phyloP scores from a whole-genome alignment of 2,797 vertebrate genomes.

The Lophotriccus pileatus region DNA sequence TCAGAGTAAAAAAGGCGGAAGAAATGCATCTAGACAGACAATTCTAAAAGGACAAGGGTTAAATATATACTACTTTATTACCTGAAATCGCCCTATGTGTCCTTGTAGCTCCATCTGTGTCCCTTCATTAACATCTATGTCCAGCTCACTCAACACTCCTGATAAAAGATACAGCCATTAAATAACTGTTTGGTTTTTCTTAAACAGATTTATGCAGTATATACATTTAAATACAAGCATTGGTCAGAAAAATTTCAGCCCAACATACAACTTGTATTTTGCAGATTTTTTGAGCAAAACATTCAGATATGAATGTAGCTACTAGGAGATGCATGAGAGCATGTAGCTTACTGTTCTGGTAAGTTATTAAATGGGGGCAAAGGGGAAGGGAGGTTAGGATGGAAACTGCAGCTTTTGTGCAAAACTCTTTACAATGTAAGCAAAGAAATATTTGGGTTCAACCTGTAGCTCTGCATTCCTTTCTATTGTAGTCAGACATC shows the following conservation, averaged over 20 bases:
- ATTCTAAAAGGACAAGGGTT: background rate
- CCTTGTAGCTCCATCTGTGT: conserved; percentile 90
- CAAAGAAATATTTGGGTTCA: background rate
- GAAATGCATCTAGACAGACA: background rate
- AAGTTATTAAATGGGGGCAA: background rate
- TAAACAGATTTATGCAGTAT: background rate
- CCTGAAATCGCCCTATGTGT: conserved; percentile 95
- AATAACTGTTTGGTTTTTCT: background rate
- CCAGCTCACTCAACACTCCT: conserved; percentile 86
- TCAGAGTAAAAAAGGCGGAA: background rate
- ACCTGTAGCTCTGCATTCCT: background rate
- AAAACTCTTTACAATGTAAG: background rate
- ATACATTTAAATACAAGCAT: background rate
- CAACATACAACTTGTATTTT: background rate
- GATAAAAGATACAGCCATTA: conserved; percentile 9
- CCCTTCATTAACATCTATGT: conserved; percentile 83
- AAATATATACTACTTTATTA: conserved; percentile 44
- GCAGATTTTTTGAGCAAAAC: background rate
- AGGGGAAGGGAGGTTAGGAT: background rate
- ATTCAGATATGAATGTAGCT: background rate
- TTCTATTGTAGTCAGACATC: background rate
- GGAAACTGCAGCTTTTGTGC: background rate
- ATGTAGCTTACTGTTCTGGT: background rate
- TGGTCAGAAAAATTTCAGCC: background rate
- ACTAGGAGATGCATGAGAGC: background rate